These are phyloP conservation scores for Chaetura pelagica DNA, from an alignment of 2,113 vertebrate genomes.

Conservation along the genomic window DNA sequence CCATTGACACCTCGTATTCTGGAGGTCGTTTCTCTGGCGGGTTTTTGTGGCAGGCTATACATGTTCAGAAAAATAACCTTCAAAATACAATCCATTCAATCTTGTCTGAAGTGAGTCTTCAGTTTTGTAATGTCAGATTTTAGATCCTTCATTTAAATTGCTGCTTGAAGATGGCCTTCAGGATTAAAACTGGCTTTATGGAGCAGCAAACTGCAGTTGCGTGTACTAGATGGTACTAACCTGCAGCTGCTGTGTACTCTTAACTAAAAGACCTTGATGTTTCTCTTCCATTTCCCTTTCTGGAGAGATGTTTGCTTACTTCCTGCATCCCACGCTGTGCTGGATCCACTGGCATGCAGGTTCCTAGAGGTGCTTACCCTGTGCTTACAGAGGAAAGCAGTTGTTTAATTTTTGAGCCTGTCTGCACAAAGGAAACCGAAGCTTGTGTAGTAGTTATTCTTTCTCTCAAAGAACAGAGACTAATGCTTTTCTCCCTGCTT, in stretches of 20 bases:
- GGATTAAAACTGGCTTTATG: background rate
- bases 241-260: background rate
- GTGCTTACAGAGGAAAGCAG: background rate
- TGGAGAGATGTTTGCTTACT: background rate
- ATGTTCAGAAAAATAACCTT: background rate
- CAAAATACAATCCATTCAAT: background rate
- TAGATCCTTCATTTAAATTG: background rate
- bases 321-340: background rate
- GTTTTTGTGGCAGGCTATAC: background rate
- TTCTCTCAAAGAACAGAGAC: background rate
- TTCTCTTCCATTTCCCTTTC: background rate
- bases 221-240: background rate
- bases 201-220: background rate
- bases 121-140: background rate
- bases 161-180: background rate
- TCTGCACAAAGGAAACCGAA: background rate
- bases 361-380: background rate
- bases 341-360: background rate
- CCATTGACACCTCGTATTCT: slow-evolving; percentile 40
- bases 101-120: background rate
- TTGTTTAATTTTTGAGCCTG: background rate
- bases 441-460: background rate
- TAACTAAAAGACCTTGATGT: background rate
- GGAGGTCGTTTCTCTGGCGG: background rate
- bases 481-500: background rate